A percentile compares a stretch with the other conserved stretches of the same genome.
These are phyloP conservation scores for Amblyteles armatorius DNA, from an alignment of 2,888 invertebrate species.

Conservation along the genomic window DNA sequence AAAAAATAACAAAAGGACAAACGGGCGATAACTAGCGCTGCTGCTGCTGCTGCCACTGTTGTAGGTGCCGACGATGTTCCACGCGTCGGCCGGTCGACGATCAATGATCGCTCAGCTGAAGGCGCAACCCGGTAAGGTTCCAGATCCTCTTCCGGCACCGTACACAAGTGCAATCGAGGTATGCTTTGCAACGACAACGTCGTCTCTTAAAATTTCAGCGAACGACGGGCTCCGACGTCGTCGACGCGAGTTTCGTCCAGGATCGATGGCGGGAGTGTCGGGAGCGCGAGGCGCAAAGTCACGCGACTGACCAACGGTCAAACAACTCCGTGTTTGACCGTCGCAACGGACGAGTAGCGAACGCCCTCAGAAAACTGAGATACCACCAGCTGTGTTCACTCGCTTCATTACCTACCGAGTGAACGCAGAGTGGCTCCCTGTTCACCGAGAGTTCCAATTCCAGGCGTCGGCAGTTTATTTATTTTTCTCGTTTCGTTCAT, in stretches of 20 bases:
- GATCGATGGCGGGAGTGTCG: background rate
- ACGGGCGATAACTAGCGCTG: background rate
- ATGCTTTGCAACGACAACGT: background rate
- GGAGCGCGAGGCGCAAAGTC: background rate
- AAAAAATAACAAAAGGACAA: background rate
- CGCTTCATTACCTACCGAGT: conserved; percentile 89
- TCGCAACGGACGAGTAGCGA: conserved; percentile 70
- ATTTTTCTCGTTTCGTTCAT: background rate
- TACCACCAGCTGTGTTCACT: conserved; percentile 99
- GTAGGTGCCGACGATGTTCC: background rate
- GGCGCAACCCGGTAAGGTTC: background rate
- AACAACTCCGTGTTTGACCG: conserved; percentile 7
- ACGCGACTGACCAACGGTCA: conserved; percentile 9
- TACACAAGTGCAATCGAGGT: background rate
- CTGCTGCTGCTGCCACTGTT: background rate
- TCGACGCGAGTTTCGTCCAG: background rate
- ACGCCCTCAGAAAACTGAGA: conserved; percentile 91
- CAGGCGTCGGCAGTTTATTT: background rate
- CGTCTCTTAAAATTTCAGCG: background rate
- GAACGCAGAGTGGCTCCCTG: conserved; percentile 99
- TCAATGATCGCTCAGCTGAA: conserved; percentile 22
- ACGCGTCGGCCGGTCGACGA: background rate
- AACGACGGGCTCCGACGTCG: background rate
- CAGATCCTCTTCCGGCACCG: background rate
- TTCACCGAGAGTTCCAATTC: conserved; percentile 86